phyloP scores from a whole-genome alignment of 2,888 invertebrate species.

The Subacronicta megacephala region DNA sequence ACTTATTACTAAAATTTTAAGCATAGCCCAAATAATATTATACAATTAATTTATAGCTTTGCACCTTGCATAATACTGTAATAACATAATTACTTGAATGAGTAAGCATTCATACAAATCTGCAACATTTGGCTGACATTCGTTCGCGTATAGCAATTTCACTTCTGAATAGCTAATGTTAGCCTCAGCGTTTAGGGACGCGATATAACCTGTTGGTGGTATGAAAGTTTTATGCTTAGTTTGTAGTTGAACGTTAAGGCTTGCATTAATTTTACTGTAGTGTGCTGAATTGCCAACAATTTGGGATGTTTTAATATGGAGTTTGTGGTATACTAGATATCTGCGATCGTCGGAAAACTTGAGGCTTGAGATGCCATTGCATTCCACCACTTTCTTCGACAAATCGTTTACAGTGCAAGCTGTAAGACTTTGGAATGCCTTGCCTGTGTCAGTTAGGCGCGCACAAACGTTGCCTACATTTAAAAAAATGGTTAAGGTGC shows the following conservation, averaged over 20 bases:
- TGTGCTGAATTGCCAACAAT: background rate
- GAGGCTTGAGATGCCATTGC: no score
- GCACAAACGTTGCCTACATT: no score
- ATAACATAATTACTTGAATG: background rate
- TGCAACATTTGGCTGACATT: conserved; percentile 32
- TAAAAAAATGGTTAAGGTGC: no score
- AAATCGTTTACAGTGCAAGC: no score
- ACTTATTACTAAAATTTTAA: no score
- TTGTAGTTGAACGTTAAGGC: conserved; percentile 16
- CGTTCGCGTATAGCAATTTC: conserved; percentile 28
- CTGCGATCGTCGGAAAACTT: no score
- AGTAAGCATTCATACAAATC: conserved; percentile 31
- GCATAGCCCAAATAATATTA: no score
- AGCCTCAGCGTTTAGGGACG: conserved; percentile 24
- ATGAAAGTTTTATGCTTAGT: conserved; percentile 27
- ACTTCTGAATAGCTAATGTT: conserved; percentile 45
- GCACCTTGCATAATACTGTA: conserved; percentile 1
- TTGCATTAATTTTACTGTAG: conserved; percentile 6
- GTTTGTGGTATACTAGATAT: no score
- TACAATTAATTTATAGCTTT: background rate
- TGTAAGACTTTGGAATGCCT: no score
- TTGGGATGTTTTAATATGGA: background rate
- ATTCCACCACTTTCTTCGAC: no score
- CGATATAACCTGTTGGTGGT: conserved; percentile 41
- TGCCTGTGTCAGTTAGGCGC: no score